Conservation (phyloP, 2,888 invertebrate genomes). For the Oscheius sp. region DNA sequence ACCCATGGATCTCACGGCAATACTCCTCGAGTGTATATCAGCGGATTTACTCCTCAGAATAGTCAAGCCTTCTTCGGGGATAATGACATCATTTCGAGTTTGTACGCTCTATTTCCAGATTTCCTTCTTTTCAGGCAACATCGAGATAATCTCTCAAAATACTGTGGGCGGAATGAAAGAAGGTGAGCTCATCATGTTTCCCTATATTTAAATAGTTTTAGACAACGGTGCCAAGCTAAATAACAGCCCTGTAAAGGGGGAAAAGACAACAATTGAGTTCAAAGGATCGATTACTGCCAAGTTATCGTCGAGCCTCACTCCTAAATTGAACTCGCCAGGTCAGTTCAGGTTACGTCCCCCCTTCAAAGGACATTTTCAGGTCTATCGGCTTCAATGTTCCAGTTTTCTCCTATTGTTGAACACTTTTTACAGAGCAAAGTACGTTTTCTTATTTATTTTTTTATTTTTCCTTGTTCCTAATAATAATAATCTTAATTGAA, state of each 20-base stretch:
- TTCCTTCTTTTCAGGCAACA: slow-evolving; percentile 7
- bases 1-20: slow-evolving; percentile 41
- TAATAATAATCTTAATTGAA: not conserved
- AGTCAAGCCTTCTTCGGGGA: slow-evolving; percentile 57
- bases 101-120: not conserved
- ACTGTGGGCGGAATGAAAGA: not conserved
- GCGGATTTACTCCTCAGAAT: slow-evolving; percentile 40
- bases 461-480: no score
- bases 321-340: slow-evolving; percentile 26
- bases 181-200: slow-evolving; percentile 6
- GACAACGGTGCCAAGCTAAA: slow-evolving; percentile 11
- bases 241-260: slow-evolving; percentile 14
- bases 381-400: slow-evolving; percentile 65
- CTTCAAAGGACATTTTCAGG: slow-evolving; percentile 33
- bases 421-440: slow-evolving; percentile 60
- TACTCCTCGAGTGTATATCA: slow-evolving; percentile 42
- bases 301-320: slow-evolving; percentile 15
- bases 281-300: slow-evolving; percentile 27
- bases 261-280: slow-evolving; percentile 32
- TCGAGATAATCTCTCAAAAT: slow-evolving; percentile 15
- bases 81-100: slow-evolving; percentile 39
- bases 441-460: no score
- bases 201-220: no score
- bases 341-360: not conserved
- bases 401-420: slow-evolving; percentile 69